Percentiles rank a stretch among this genome's conserved stretches.
Evolutionary conservation across 2,113 vertebrate species (phyloP).

Genomic region (Corydoras maculifer): DNA sequence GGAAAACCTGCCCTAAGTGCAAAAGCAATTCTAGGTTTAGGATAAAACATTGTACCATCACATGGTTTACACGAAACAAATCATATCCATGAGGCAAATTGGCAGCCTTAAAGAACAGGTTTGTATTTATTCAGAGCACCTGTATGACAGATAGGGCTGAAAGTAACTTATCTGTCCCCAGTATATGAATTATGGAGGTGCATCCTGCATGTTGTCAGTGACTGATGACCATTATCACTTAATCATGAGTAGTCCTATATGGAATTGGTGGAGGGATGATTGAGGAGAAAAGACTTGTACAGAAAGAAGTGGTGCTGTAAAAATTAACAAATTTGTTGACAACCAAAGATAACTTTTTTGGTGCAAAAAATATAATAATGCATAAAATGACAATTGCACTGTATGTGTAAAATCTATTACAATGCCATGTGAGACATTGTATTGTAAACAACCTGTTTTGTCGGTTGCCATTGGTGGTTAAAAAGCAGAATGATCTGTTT

Average conservation of each 20-base stretch:
- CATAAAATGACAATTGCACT: too few relatives aligned
- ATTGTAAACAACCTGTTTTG: too few relatives aligned
- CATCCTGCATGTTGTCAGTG: constrained; percentile 12
- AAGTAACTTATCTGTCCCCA: constrained; percentile 16
- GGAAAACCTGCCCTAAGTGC: too few relatives aligned
- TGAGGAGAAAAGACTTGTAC: background rate
- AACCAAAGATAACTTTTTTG: background rate
- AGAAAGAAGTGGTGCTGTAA: background rate
- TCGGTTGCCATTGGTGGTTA: too few relatives aligned
- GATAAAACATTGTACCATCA: too few relatives aligned
- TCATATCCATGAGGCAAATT: background rate
- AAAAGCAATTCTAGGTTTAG: too few relatives aligned
- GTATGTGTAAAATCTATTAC: too few relatives aligned
- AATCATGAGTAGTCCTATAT: constrained; percentile 1
- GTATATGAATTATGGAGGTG: constrained; percentile 31
- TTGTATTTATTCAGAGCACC: constrained; percentile 9
- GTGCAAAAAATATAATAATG: too few relatives aligned
- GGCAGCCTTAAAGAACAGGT: background rate
- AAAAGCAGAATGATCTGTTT: too few relatives aligned
- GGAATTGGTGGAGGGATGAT: constrained; percentile 4
- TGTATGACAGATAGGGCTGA: constrained; percentile 6
- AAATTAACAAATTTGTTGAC: background rate
- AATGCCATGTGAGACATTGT: too few relatives aligned
- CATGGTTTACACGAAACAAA: background rate
- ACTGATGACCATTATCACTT: constrained; percentile 27